Percentiles rank a stretch among this genome's conserved stretches.
phyloP scores from a whole-genome alignment of 2,797 vertebrate genomes.

The Dendrocincla tyrannina region DNA sequence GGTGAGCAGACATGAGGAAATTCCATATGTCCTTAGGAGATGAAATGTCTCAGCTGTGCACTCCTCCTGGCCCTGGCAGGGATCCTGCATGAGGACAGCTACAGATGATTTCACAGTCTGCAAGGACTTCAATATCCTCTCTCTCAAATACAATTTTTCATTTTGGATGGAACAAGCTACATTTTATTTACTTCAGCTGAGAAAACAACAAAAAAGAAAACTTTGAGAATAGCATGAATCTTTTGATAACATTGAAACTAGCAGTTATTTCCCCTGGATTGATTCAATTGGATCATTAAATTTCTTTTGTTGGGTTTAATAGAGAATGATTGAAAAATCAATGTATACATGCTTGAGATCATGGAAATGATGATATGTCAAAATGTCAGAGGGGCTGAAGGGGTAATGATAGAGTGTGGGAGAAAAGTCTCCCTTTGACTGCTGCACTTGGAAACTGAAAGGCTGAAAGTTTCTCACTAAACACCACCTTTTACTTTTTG shows the following conservation, averaged over 20 bases:
- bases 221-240: constrained; percentile 25
- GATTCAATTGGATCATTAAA: constrained; percentile 71
- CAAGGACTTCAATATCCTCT: background rate
- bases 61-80: background rate
- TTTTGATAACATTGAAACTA: constrained; percentile 63
- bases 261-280: constrained; percentile 68
- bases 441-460: constrained; percentile 74
- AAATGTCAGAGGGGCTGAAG: constrained; percentile 82
- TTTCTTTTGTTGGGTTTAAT: constrained; percentile 73
- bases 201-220: constrained; percentile 54
- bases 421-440: constrained; percentile 77
- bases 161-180: background rate
- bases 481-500: constrained; percentile 62
- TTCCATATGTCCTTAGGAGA: background rate
- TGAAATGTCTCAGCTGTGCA: fast-evolving
- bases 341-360: constrained; percentile 77
- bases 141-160: background rate
- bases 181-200: constrained; percentile 34
- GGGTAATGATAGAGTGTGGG: constrained; percentile 73
- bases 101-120: background rate
- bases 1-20: fast-evolving
- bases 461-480: constrained; percentile 75
- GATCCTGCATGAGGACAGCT: background rate
- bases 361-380: constrained; percentile 81
- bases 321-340: constrained; percentile 80